Evolutionary conservation across 2,113 vertebrate species (phyloP).

Genomic region (Anser brachyrhynchus): DNA sequence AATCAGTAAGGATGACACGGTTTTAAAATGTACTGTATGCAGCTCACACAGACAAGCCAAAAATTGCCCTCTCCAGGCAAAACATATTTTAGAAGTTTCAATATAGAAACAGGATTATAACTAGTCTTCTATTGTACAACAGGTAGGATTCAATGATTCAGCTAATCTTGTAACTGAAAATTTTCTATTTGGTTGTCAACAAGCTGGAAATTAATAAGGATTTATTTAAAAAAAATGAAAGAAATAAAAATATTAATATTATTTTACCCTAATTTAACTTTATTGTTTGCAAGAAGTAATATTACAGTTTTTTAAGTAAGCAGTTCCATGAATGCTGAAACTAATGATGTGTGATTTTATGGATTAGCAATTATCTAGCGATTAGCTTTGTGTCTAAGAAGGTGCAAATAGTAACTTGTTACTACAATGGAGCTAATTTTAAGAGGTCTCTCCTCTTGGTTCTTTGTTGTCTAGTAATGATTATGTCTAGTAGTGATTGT

Average conservation of each 20-base stretch:
- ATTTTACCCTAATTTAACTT: background rate
- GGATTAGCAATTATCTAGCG: background rate
- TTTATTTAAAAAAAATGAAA: background rate
- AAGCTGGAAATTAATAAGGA: background rate
- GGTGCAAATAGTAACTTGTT: background rate
- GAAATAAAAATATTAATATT: background rate
- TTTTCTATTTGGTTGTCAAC: background rate
- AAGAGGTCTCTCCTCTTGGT: background rate
- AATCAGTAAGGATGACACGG: background rate
- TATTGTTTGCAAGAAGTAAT: background rate
- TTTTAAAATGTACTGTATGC: background rate
- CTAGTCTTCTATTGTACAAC: background rate
- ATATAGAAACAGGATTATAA: background rate
- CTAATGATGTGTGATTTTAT: background rate
- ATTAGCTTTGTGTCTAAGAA: conserved; percentile 2
- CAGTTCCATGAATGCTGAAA: background rate
- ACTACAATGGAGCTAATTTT: background rate
- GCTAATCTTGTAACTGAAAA: background rate
- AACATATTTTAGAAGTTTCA: background rate
- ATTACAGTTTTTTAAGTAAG: background rate
- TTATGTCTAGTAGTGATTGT: background rate
- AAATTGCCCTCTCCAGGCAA: background rate
- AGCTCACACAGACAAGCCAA: background rate
- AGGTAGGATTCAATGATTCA: background rate
- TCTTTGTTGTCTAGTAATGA: background rate